Evolutionary conservation across 2,797 vertebrate species (phyloP), one percentile per base, ranked within the genome.

Genomic region (Acanthopagrus latus): DNA sequence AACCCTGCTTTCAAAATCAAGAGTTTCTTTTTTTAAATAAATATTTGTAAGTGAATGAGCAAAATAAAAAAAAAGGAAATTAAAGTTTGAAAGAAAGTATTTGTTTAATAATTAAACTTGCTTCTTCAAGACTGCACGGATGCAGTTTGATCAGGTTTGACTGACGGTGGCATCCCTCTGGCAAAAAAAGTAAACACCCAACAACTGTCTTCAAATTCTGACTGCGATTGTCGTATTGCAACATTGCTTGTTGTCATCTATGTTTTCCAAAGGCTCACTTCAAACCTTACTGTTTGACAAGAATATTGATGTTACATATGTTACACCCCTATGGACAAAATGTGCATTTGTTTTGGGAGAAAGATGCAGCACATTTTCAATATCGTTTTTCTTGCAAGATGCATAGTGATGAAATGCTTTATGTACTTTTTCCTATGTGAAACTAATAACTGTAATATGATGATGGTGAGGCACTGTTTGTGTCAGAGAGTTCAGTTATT

Each of bases 261-360:
- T 38, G 7, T 63, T 47, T 64, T 48, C n/a, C 27, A 23, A 38
- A 9, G 6, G 18, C 7, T 58, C 23, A 69, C 14, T 2, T 57
- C 67, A 48, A 38, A 48, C 27, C 20, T 7, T 5, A 20, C 2
- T 25, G 4, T 13, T 17, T 5, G 41, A 27, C 21, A 51, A 47
- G 23, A 70, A 47, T 48, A 27, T 13, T 68, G 46, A 20, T 65
- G 16, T 29, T n/a, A n/a, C n/a, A n/a, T n/a, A n/a, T n/a, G n/a
- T n/a, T n/a, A n/a, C n/a, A n/a, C n/a, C 29, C 33, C 33, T 38
- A 7, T 38, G 33, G 33, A 38, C 33, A 8, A 38, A 38, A 38
- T 38, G 33, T 38, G 33, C 33, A 29, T 38, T 38, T 38, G 33
- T 38, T 38, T 38, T 38, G 7, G 33, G 33, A 38, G 33, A 38